Percentiles rank a stretch among this genome's conserved stretches.
Conservation (phyloP, 1,140 invertebrate species). For the Bombus vancouverensis region DNA sequence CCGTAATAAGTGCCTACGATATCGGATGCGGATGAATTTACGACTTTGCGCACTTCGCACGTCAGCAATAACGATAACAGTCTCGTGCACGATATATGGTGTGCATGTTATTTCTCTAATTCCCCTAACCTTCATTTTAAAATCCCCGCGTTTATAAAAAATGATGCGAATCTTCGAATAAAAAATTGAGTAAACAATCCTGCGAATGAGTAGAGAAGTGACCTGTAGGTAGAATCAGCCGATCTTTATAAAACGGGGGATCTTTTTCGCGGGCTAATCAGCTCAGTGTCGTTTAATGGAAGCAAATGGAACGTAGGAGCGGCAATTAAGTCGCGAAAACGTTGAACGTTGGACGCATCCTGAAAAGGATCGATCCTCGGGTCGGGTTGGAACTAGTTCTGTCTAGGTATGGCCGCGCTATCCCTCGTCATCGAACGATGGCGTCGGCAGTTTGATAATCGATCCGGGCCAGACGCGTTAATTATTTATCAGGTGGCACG, state of each 20-base stretch:
- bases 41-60: no score
- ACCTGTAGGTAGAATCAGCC: background rate
- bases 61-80: no score
- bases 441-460: conserved; percentile 64
- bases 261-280: background rate
- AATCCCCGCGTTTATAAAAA: no score
- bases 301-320: background rate
- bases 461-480: conserved; percentile 71
- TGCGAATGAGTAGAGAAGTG: no score
- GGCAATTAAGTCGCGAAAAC: conserved; percentile 12
- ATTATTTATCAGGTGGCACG: conserved; percentile 74
- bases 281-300: conserved; percentile 12
- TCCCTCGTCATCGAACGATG: conserved; percentile 17
- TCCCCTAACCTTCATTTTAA: no score
- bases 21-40: background rate
- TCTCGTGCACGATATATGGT: no score
- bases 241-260: background rate
- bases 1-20: background rate
- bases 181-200: no score
- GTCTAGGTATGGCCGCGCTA: background rate
- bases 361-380: conserved; percentile 7
- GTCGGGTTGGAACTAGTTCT: background rate
- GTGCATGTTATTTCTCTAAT: no score
- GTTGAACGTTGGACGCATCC: no score
- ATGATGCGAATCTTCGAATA: no score